Evolutionary conservation across 2,797 vertebrate genomes (phyloP).

Genomic region (Thamnophis elegans): DNA sequence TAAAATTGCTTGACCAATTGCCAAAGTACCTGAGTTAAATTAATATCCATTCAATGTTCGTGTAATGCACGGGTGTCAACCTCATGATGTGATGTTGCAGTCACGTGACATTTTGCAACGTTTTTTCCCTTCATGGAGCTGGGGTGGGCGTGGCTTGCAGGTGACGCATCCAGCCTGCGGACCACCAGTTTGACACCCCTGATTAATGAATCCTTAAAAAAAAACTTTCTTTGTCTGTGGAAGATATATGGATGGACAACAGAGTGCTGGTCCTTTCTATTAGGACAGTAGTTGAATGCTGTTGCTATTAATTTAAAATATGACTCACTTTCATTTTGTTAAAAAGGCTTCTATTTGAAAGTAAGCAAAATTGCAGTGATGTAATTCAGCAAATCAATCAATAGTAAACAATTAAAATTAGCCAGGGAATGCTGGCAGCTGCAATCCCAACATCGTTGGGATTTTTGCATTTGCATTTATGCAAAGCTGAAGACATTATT

Average conservation of each 20-base stretch:
- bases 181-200: not conserved
- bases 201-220: not conserved
- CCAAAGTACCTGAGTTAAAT: not conserved
- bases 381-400: not conserved
- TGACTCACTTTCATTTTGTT: not conserved
- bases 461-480: not conserved
- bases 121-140: not conserved
- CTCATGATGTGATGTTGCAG: rapidly evolving
- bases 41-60: not conserved
- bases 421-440: not conserved
- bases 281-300: not conserved
- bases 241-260: not conserved
- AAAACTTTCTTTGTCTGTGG: not conserved
- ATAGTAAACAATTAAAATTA: not conserved
- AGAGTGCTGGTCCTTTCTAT: not conserved
- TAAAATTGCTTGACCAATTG: not conserved
- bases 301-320: not conserved
- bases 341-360: not conserved
- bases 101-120: not conserved
- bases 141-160: too few relatives aligned
- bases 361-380: not conserved
- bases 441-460: not conserved
- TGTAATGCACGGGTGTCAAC: not conserved
- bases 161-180: not conserved
- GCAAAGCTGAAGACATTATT: not conserved